Evolutionary conservation across 2,113 vertebrate species (phyloP), one percentile per base, ranked within the genome.

Genomic region (Pluvianellus socialis): DNA sequence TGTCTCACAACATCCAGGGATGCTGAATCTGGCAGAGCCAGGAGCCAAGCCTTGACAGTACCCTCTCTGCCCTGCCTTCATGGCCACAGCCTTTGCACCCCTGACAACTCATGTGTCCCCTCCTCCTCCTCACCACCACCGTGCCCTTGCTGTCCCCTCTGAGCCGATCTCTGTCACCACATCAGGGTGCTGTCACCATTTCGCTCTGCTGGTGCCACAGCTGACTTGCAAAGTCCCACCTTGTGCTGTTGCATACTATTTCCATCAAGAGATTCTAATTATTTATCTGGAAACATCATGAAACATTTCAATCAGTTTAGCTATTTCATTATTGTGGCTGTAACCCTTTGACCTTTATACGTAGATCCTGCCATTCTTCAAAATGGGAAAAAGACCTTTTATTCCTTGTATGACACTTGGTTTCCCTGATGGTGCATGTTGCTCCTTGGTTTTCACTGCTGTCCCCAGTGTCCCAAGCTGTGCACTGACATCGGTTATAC

Each of bases 21-120:
- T 86, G 32, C 27, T 88, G 56, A 30, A 44, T 30, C 42, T 49
- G 26, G 12, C 42, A 49, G 47, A 53, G 32, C 5, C 9, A 1
- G 23, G 18, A 62, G 11, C 14, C n/a, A 49, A 75, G 22, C 13
- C 19, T 70, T 1, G 2, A 15, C 4, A 3, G 6, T 17, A 70
- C 19, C 50, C 0, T 0, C 23, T 75, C 35, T 71, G 15, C 17
- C 45, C 42, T 40, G 17, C 16, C 42, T 38, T 63, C 2, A 1
- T 28, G 16, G 21, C 12, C 33, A 11, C 28, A 52, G 17, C 14
- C 4, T 74, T 27, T 80, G 5, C 2, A 3, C 14, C 21, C 75
- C 66, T 28, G 67, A 21, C 6, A 67, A 63, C 2, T 50, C n/a
- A 23, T 1, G 0, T 0, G 1, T 56, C 28, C 6, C 10, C 32